A percentile compares a stretch with the other conserved stretches of the same genome.
phyloP scores from a whole-genome alignment of 2,888 invertebrate species.

The Emmelina monodactyla region DNA sequence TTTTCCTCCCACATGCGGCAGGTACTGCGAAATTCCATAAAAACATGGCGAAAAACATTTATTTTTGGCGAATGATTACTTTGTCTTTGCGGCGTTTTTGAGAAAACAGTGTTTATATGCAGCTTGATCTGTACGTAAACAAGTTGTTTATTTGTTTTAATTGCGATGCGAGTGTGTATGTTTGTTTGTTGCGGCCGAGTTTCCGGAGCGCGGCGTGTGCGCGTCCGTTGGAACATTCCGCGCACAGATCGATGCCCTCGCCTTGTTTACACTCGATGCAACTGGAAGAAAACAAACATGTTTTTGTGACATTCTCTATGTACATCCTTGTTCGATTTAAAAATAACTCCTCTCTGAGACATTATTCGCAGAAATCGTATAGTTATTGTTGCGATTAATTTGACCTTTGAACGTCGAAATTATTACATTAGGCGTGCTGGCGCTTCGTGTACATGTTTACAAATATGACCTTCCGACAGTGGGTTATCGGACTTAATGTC shows the following conservation, averaged over 20 bases:
- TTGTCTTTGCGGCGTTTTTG: no score
- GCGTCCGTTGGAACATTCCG: constrained; percentile 55
- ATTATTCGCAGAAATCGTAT: no score
- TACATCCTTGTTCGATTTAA: not conserved
- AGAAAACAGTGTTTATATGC: no score
- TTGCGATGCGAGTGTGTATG: constrained; percentile 24
- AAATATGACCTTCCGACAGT: constrained; percentile 42
- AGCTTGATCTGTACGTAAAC: no score
- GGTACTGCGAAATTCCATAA: no score
- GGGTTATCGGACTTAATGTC: constrained; percentile 35
- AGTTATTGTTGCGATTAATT: constrained; percentile 14
- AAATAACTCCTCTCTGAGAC: no score
- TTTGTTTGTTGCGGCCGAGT: constrained; percentile 28
- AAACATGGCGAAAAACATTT: no score
- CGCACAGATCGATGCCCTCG: not conserved
- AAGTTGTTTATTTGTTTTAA: no score
- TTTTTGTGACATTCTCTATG: not conserved
- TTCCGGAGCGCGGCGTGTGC: constrained; percentile 39
- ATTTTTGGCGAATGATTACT: no score
- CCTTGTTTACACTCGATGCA: not conserved
- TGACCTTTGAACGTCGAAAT: constrained; percentile 27
- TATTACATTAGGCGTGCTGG: constrained; percentile 20
- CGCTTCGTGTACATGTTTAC: constrained; percentile 34
- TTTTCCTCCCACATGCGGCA: no score
- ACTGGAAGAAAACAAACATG: not conserved